These are phyloP conservation scores for Drosophila sp. DNA, from an alignment of 1,140 invertebrate species.

Conservation along the genomic window DNA sequence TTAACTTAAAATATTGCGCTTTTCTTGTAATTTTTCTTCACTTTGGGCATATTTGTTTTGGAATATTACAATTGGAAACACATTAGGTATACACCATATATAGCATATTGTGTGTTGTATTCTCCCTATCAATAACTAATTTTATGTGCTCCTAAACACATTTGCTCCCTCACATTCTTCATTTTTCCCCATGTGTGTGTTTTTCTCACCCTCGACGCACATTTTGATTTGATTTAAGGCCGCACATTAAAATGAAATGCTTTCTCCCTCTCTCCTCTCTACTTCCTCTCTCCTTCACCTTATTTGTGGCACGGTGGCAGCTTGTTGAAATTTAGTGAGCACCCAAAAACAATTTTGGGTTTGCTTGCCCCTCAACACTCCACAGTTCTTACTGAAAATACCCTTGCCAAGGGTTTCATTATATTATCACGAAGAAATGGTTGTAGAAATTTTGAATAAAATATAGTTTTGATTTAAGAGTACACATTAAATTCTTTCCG, in stretches of 20 bases:
- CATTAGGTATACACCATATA: slow-evolving; percentile 54
- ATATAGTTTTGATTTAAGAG: too few relatives aligned
- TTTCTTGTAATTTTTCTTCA: not conserved
- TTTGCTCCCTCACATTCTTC: not conserved
- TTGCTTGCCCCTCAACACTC: slow-evolving; percentile 2
- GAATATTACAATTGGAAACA: slow-evolving; percentile 33
- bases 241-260: slow-evolving; percentile 63
- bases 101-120: slow-evolving; percentile 18
- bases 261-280: slow-evolving; percentile 9
- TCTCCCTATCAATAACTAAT: slow-evolving; percentile 44
- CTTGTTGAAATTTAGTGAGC: slow-evolving; percentile 46
- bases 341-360: slow-evolving; percentile 17
- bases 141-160: slow-evolving; percentile 33
- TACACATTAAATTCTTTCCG: too few relatives aligned
- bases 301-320: slow-evolving; percentile 24
- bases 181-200: slow-evolving; percentile 30
- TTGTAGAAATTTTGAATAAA: too few relatives aligned
- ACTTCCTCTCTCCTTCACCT: not conserved
- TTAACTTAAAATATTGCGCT: slow-evolving; percentile 6
- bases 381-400: not conserved
- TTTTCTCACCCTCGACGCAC: slow-evolving; percentile 48
- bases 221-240: slow-evolving; percentile 70
- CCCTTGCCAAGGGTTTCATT: not conserved
- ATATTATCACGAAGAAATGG: not conserved
- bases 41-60: slow-evolving; percentile 1